These are phyloP conservation scores for Tholera decimalis DNA, from an alignment of 2,888 invertebrate species.

Conservation along the genomic window DNA sequence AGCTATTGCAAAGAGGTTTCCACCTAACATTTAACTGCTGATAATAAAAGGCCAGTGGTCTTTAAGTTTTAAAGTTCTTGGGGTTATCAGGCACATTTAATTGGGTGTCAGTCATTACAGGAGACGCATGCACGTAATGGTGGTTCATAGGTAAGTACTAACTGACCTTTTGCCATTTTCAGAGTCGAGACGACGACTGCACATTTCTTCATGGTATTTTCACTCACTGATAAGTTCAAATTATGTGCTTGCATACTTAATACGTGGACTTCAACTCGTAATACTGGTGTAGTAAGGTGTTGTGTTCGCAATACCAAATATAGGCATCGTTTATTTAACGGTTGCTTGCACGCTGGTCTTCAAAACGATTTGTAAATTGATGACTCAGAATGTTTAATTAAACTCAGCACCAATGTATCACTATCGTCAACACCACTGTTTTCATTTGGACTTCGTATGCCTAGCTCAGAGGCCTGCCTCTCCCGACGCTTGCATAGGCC, in stretches of 20 bases:
- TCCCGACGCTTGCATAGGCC: too few species aligned
- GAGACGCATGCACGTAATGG: constrained; percentile 37
- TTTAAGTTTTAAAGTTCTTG: constrained; percentile 42
- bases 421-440: neutral
- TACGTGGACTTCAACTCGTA: neutral
- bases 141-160: constrained; percentile 23
- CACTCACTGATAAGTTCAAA: constrained; percentile 54
- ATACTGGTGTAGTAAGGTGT: neutral
- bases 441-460: too few species aligned
- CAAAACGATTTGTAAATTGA: neutral
- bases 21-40: constrained; percentile 39
- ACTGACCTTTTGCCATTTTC: constrained; percentile 60
- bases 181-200: constrained; percentile 20
- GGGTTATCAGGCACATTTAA: constrained; percentile 56
- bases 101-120: constrained; percentile 60
- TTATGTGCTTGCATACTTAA: constrained; percentile 27
- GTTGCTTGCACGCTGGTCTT: neutral
- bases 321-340: neutral
- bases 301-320: neutral
- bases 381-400: neutral
- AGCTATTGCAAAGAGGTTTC: constrained; percentile 19
- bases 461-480: too few species aligned
- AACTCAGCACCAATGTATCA: neutral
- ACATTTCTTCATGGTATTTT: constrained; percentile 59
- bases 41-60: constrained; percentile 46